Evolutionary conservation across 2,797 vertebrate genomes (phyloP).

Genomic region (Lepus oiostolus): DNA sequence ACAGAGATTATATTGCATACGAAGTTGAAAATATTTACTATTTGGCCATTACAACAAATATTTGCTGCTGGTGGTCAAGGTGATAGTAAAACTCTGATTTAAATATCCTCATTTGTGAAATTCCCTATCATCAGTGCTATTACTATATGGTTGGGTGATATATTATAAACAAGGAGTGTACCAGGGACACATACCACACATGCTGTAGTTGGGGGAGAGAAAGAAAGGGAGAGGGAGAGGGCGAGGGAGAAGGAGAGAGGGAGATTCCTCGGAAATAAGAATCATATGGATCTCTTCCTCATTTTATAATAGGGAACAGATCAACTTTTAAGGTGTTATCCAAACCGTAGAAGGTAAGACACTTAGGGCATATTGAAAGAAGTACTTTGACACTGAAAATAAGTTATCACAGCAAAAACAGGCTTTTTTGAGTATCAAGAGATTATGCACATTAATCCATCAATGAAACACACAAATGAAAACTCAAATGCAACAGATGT

Average conservation of each 20-base stretch:
- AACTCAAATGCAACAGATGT: background rate
- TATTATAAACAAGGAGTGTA: background rate
- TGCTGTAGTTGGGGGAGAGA: background rate
- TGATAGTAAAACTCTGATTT: background rate
- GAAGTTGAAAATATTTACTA: background rate
- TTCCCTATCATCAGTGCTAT: background rate
- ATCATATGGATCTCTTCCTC: background rate
- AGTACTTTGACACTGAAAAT: background rate
- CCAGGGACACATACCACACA: background rate
- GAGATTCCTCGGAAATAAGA: background rate
- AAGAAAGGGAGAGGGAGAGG: background rate
- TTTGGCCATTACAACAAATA: background rate
- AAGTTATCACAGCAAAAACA: background rate
- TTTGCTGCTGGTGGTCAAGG: background rate
- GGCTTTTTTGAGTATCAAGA: background rate
- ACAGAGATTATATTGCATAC: background rate
- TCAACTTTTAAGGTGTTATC: background rate
- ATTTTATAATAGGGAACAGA: background rate
- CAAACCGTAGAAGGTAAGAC: background rate
- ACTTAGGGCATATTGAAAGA: background rate
- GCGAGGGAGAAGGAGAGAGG: background rate
- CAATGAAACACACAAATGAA: background rate
- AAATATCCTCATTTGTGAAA: slow-evolving; percentile 8
- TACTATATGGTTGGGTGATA: background rate
- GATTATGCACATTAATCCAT: background rate